Evolutionary conservation across 92 coral and sea anemone species (phyloP).

Genomic region (Zoanthus solanderi): DNA sequence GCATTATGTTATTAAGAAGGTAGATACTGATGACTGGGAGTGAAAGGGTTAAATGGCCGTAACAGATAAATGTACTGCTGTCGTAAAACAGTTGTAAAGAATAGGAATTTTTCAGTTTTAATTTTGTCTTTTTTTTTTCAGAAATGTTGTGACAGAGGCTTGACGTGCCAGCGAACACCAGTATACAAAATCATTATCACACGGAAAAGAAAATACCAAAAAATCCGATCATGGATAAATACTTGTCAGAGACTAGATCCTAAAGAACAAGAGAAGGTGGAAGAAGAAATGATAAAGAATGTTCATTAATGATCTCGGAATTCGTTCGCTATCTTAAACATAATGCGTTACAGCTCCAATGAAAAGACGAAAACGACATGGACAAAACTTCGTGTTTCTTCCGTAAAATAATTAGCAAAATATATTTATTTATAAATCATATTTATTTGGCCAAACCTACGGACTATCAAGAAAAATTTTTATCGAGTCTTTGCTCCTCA

Average conservation of each 20-base stretch:
- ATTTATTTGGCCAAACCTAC: conserved; percentile 10
- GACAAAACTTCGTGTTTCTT: background rate
- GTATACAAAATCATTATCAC: background rate
- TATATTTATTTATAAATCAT: background rate
- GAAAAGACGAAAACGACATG: background rate
- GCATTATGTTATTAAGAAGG: too few species aligned
- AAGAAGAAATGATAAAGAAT: too few species aligned
- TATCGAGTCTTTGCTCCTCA: background rate
- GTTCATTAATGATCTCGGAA: too few species aligned
- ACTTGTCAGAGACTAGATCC: background rate
- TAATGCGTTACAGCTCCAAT: background rate
- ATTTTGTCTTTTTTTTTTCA: background rate
- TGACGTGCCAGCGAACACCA: conserved; percentile 1
- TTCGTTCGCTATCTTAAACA: too few species aligned
- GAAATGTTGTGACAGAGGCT: conserved; percentile 37
- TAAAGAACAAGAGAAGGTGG: too few species aligned
- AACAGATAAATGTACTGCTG: background rate
- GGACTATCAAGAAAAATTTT: background rate
- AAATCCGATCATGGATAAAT: background rate
- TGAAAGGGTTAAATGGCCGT: too few species aligned
- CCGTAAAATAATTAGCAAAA: conserved; percentile 1
- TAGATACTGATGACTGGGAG: too few species aligned
- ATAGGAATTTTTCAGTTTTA: background rate
- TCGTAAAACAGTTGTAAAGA: background rate
- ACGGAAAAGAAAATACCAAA: background rate